phyloP scores from a whole-genome alignment of 2,113 vertebrate species.

The Tachysurus fulvidraco region DNA sequence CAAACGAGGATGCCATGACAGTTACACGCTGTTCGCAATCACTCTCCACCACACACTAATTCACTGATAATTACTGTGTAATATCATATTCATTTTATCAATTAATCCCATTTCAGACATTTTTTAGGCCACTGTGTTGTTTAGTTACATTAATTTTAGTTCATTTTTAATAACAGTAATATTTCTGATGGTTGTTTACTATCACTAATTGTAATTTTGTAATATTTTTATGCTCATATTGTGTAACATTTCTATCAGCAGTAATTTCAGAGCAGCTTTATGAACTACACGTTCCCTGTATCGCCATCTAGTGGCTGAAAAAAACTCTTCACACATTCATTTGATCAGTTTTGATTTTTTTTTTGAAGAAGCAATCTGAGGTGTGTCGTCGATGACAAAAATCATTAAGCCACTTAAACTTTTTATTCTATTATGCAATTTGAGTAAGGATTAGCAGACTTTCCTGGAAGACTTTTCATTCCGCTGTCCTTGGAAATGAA shows the following conservation, averaged over 20 bases:
- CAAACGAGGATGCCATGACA: background rate
- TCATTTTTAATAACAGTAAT: background rate
- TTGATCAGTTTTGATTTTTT: background rate
- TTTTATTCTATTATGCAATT: background rate
- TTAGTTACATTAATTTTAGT: background rate
- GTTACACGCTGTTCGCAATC: background rate
- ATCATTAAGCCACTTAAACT: background rate
- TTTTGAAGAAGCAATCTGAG: background rate
- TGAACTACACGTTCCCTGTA: background rate
- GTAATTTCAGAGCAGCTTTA: background rate
- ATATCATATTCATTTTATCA: background rate
- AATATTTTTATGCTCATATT: background rate
- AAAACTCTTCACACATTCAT: background rate
- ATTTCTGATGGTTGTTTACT: background rate
- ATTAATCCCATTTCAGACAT: background rate
- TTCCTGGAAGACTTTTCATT: too few relatives aligned
- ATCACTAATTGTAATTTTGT: background rate
- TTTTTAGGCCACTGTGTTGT: background rate
- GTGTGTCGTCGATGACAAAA: background rate
- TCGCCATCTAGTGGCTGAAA: slow-evolving; percentile 27
- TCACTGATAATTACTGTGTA: background rate
- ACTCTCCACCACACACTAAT: background rate
- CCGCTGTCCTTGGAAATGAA: background rate
- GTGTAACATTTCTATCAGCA: background rate
- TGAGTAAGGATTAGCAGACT: background rate